phyloP scores from a whole-genome alignment of 2,797 vertebrate genomes.

The Tenualosa thibaudeaui region DNA sequence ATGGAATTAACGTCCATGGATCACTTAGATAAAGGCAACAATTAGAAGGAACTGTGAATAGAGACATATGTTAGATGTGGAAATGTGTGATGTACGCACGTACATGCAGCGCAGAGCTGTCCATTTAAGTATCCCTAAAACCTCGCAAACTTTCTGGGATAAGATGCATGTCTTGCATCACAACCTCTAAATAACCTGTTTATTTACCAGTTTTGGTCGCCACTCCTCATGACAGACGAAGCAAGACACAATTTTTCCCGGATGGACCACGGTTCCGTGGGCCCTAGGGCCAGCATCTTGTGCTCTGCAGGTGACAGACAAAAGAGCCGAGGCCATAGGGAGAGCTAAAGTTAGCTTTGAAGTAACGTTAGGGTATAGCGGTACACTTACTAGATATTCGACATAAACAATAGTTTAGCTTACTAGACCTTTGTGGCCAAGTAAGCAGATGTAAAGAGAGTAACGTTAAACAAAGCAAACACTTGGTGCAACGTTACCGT shows the following conservation, averaged over 20 bases:
- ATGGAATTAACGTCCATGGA: too few species aligned
- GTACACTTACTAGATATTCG: background rate
- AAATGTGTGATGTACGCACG: background rate
- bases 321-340: background rate
- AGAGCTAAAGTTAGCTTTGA: background rate
- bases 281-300: slow-evolving; percentile 89
- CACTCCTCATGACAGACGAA: slow-evolving; percentile 97
- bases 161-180: background rate
- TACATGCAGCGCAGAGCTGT: background rate
- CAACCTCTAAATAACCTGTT: background rate
- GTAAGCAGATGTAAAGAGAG: background rate
- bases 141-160: background rate
- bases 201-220: slow-evolving; percentile 96
- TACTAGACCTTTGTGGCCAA: background rate
- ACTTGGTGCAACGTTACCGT: too few species aligned
- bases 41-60: too few species aligned
- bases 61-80: too few species aligned
- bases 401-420: background rate
- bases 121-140: background rate
- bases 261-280: slow-evolving; percentile 96
- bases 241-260: slow-evolving; percentile 96
- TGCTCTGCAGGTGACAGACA: slow-evolving; percentile 77
- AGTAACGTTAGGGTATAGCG: background rate
- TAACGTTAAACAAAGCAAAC: background rate
- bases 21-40: too few species aligned